Evolutionary conservation across 1,140 invertebrate genomes (phyloP), one percentile per base, ranked within the genome.

Genomic region (Daktulosphaira vitifoliae): DNA sequence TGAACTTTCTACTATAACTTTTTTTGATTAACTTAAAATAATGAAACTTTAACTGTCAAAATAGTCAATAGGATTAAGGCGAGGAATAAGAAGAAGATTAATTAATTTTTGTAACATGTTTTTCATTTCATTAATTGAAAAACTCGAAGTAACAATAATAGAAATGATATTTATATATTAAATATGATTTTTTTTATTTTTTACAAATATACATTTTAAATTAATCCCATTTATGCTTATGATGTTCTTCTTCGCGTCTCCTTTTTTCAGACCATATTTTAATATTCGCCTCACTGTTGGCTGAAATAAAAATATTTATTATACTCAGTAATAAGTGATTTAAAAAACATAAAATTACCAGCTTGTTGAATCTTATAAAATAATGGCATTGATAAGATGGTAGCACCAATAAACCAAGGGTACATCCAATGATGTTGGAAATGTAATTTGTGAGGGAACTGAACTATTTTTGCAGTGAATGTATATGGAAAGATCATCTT

Each of bases 401-500:
- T 66, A 23, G 79, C 79, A 68, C 82, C 71, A 18, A 81, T 67
- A 74, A 82, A 88, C 71, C 84, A 90, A 72, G 78, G 82, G 74
- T 80, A 84, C 65, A 87, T 73, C 84, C 86, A 88, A 68, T 84
- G 80, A 37, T 88, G 84, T 38, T 84, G 79, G 9, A 81, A 73
- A 71, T 89, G 84, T 72, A 77, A 80, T 72, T 82, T 84, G 8
- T 76, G 78, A 2, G 89, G 89, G 73, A 92, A 92, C 70, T 89
- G 86, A 16, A 80, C 84, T 22, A 90, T 71, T 74, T 89, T 89
- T 6, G 88, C 87, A 15, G 81, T 73, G 29, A 83, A 75, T 0
- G 89, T 92, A 75, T 91, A 90, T 9, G 89, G 89, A 73, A 78
- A 92, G 74, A 85, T 89, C 89, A 91, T 91, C 18, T 62, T 62